Base-by-base conservation (phyloP, 2,888 invertebrate genomes). In the Idaea biselata region DNA sequence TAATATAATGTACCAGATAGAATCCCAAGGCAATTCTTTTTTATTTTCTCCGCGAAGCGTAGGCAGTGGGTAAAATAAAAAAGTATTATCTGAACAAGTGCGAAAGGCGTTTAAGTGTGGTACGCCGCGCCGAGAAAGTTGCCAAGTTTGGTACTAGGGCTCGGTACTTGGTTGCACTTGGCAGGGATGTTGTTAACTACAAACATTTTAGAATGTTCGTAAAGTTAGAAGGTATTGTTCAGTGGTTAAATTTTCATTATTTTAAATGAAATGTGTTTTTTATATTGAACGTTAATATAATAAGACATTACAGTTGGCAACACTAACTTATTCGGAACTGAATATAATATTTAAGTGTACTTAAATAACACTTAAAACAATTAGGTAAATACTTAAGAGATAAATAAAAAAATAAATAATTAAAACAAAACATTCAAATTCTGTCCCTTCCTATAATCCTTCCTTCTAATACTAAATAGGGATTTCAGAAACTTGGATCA, bases 31-130 rank as follows among this genome's bases (percentile, higher is more conserved):
- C 14, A 56, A 73, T 73, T 74, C 70, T 71, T 77, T 73, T 76
- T 75, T 70, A 75, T 71, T 73, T 76, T 74, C 69, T 72, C 66
- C 63, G 68, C 69, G 63, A 68, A 74, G 66, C 65, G 70, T 62
- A 54, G 54, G 54, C 54, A 61, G 56, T 14, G 53, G 25, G 67
- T 65, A 70, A 74, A 71, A 69, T 71, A 69, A 74, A 61, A 73
- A 69, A 74, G 71, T 18, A 18, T 16, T 77, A 73, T 72, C 74
- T 78, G 78, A 79, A 79, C 70, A 68, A 74, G 71, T 77, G 71
- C 67, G 68, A 75, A 77, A 78, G 73, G 74, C 76, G 66, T 77
- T 79, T 76, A 80, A 82, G 80, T 77, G 77, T 73, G 71, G 73
- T 68, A 71, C 71, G 65, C 73, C 65, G 67, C 71, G 65, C 73